Percentiles rank a stretch among this genome's conserved stretches.
phyloP scores from a whole-genome alignment of 1,140 invertebrate species.

The Holcopasites calliopsidis region DNA sequence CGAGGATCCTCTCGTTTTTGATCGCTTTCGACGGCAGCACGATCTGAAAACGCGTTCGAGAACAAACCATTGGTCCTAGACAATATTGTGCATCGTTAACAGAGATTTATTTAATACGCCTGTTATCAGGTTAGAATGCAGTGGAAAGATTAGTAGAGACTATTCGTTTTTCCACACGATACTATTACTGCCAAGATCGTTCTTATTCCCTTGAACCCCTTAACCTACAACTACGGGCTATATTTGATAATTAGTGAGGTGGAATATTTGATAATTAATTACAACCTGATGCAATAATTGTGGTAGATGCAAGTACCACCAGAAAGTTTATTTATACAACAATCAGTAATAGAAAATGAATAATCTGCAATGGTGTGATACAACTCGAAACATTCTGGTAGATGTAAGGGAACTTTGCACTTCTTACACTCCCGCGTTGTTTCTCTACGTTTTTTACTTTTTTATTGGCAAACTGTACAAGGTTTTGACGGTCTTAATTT shows the following conservation, averaged over 20 bases:
- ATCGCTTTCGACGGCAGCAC: constrained; percentile 96
- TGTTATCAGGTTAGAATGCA: too few relatives aligned
- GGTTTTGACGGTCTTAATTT: constrained; percentile 29
- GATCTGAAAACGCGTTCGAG: constrained; percentile 81
- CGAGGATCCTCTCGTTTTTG: constrained; percentile 94
- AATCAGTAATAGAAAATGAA: constrained; percentile 31
- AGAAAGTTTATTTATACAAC: constrained; percentile 35
- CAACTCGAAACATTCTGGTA: constrained; percentile 39
- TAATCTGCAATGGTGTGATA: constrained; percentile 30
- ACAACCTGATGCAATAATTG: neutral
- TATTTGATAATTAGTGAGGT: neutral
- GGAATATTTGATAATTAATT: constrained; percentile 30
- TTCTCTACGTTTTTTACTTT: constrained; percentile 38
- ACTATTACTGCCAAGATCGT: too few relatives aligned
- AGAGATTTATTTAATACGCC: too few relatives aligned
- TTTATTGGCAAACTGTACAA: constrained; percentile 29
- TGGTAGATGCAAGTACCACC: constrained; percentile 15
- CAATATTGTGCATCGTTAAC: too few relatives aligned
- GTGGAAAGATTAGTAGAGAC: too few relatives aligned
- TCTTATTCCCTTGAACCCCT: too few relatives aligned
- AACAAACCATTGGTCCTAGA: too few relatives aligned
- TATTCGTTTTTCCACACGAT: too few relatives aligned
- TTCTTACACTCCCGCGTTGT: constrained; percentile 40
- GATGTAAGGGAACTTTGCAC: constrained; percentile 35
- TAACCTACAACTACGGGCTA: neutral